Evolutionary conservation across 2,888 invertebrate genomes (phyloP).

Genomic region (Drosophila diplacantha): DNA sequence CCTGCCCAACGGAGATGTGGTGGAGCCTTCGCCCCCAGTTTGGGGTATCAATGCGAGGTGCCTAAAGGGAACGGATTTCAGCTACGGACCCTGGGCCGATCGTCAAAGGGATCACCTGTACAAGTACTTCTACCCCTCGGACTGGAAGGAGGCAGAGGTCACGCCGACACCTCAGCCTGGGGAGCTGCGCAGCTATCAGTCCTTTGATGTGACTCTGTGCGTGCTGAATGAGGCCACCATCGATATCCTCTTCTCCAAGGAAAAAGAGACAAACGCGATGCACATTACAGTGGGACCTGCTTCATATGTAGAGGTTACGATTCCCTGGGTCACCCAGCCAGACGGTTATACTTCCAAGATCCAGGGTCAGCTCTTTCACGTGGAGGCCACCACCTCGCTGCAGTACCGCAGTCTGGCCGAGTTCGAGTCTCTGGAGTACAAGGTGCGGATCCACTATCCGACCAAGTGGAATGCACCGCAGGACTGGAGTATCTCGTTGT

Average conservation of each 20-base stretch:
- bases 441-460: constrained; percentile 89
- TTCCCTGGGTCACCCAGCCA: constrained; percentile 94
- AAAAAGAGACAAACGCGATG: constrained; percentile 94
- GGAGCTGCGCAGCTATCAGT: constrained; percentile 91
- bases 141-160: constrained; percentile 87
- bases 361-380: constrained; percentile 93
- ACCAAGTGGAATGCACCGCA: constrained; percentile 97
- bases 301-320: constrained; percentile 96
- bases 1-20: constrained; percentile 94
- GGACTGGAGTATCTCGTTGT: constrained; percentile 93
- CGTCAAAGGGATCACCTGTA: constrained; percentile 96
- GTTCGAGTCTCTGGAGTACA: constrained; percentile 96
- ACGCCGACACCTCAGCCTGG: constrained; percentile 91
- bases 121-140: constrained; percentile 96
- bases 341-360: constrained; percentile 94
- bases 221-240: constrained; percentile 95
- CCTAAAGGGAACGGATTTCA: constrained; percentile 94
- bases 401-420: constrained; percentile 94
- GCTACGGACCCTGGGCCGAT: constrained; percentile 99
- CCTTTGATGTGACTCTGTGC: constrained; percentile 94
- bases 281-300: constrained; percentile 97
- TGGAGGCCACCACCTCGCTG: constrained; percentile 97
- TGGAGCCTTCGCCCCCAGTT: constrained; percentile 94
- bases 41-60: constrained; percentile 98
- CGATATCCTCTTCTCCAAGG: constrained; percentile 97